A percentile compares a stretch with the other conserved stretches of the same genome.
Conservation (phyloP, 2,888 invertebrate genomes). For the Meiosimyza platycephala region DNA sequence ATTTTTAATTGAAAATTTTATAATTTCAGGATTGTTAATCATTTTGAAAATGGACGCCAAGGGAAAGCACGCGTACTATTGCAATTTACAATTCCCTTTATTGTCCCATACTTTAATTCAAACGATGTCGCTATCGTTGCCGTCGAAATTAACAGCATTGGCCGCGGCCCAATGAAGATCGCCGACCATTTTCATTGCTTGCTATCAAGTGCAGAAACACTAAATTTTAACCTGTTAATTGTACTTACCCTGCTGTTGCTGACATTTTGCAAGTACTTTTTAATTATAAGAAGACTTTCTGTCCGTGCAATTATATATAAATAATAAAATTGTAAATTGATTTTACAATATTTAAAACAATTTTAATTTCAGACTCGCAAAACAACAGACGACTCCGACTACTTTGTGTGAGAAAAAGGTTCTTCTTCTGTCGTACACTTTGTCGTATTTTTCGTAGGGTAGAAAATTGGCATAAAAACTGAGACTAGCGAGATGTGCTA, state of each 20-base stretch:
- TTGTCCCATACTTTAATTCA: constrained; percentile 27
- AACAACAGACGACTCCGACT: constrained; percentile 26
- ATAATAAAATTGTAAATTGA: constrained; percentile 13
- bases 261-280: constrained; percentile 51
- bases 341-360: constrained; percentile 23
- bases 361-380: constrained; percentile 16
- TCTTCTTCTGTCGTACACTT: no score
- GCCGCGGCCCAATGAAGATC: background rate
- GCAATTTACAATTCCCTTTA: constrained; percentile 35
- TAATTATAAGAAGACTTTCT: background rate
- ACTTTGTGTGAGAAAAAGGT: constrained; percentile 26
- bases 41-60: constrained; percentile 49
- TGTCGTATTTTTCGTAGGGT: background rate
- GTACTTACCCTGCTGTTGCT: constrained; percentile 56
- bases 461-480: background rate
- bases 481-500: constrained; percentile 20
- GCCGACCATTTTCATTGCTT: background rate
- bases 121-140: background rate
- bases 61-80: constrained; percentile 49
- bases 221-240: constrained; percentile 19
- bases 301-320: background rate
- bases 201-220: background rate
- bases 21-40: background rate
- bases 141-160: constrained; percentile 3
- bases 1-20: no score